These are phyloP conservation scores for Phrynocephalus vlangalii DNA, from an alignment of 2,797 vertebrate genomes.

Conservation along the genomic window DNA sequence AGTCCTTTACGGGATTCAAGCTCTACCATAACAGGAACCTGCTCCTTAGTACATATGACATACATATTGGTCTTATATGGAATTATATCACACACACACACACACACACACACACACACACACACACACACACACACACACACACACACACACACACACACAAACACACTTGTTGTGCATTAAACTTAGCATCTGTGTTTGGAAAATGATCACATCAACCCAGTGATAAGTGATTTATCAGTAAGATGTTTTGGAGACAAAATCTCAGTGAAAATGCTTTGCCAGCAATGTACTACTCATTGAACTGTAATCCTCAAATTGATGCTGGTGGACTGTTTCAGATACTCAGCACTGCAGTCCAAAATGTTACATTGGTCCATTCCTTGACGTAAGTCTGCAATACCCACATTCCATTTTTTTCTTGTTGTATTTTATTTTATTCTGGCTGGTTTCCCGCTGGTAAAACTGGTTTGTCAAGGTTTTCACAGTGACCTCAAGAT, in stretches of 20 bases:
- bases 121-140: background rate
- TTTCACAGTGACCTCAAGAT: background rate
- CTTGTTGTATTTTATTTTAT: background rate
- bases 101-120: background rate
- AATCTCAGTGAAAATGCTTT: too few species aligned
- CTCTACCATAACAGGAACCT: too few species aligned
- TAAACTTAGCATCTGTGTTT: background rate
- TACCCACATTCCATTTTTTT: background rate
- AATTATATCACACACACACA: background rate
- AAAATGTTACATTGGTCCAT: background rate
- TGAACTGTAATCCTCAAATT: background rate
- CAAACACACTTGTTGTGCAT: background rate
- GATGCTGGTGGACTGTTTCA: background rate
- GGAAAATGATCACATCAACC: background rate
- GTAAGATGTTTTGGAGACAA: background rate
- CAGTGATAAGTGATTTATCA: background rate
- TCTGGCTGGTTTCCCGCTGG: too few species aligned
- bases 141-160: background rate
- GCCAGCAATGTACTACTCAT: too few species aligned
- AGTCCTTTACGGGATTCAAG: too few species aligned
- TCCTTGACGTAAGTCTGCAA: background rate
- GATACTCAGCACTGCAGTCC: constrained; percentile 1
- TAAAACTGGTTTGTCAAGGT: background rate
- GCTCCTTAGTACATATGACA: background rate
- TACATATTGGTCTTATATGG: background rate